Conservation (phyloP, 2,797 vertebrate genomes). For the Alfaro cultratus region DNA sequence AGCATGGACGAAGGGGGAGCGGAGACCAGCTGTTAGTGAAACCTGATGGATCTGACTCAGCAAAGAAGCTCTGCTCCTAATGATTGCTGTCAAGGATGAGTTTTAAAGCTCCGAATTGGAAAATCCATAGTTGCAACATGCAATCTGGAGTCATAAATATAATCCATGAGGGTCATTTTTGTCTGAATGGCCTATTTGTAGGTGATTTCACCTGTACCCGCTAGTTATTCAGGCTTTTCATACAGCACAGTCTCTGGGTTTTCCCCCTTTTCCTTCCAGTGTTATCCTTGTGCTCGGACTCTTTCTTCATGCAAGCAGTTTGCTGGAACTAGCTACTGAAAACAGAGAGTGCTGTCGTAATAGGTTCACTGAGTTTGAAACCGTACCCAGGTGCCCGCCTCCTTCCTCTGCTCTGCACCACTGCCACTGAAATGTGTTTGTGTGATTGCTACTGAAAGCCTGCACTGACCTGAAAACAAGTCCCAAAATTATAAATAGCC, state of each 20-base stretch:
- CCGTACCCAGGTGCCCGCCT: slow-evolving; percentile 48
- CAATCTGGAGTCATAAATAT: slow-evolving; percentile 3
- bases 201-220: background rate
- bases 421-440: slow-evolving; percentile 70
- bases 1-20: slow-evolving; percentile 60
- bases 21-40: slow-evolving; percentile 75
- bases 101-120: slow-evolving; percentile 41
- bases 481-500: slow-evolving; percentile 77
- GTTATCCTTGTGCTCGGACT: slow-evolving; percentile 29
- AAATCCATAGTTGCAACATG: slow-evolving; percentile 38
- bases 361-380: slow-evolving; percentile 76
- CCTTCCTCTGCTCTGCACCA: slow-evolving; percentile 53
- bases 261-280: slow-evolving; percentile 24
- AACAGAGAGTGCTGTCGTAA: slow-evolving; percentile 64
- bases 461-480: slow-evolving; percentile 77
- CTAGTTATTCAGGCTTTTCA: slow-evolving; percentile 11
- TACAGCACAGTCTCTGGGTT: slow-evolving; percentile 17
- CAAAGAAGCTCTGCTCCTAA: slow-evolving; percentile 63
- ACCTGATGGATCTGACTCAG: slow-evolving; percentile 77
- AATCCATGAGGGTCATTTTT: slow-evolving; percentile 4
- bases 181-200: slow-evolving; percentile 1
- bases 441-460: slow-evolving; percentile 79
- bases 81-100: slow-evolving; percentile 46
- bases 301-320: slow-evolving; percentile 50
- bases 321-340: slow-evolving; percentile 48